Percentiles rank a stretch among this genome's conserved stretches.
Conservation (phyloP, 1,140 invertebrate species). For the Solen grandis region DNA sequence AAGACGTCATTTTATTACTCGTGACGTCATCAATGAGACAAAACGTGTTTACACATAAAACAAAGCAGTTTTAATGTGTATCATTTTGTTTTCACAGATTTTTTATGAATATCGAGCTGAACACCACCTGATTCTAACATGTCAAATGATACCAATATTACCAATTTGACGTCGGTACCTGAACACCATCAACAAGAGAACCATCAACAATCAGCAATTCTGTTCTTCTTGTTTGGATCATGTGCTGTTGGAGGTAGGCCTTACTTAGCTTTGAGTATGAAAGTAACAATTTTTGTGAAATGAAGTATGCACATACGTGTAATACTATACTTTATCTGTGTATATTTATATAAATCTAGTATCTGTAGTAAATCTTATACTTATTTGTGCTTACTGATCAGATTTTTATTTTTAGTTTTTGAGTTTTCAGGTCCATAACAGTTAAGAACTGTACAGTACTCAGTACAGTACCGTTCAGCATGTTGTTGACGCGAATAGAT, state of each 20-base stretch:
- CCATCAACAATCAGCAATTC: slow-evolving; percentile 56
- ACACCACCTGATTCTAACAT: too few species aligned
- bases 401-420: not conserved
- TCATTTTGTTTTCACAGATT: too few species aligned
- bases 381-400: too few species aligned
- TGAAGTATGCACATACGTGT: not conserved
- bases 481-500: too few species aligned
- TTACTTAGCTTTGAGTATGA: slow-evolving; percentile 1
- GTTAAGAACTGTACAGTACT: not conserved
- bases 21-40: too few species aligned
- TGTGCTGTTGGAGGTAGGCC: slow-evolving; percentile 66
- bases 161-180: not conserved
- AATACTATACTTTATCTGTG: not conserved
- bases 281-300: not conserved
- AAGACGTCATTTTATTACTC: too few species aligned
- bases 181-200: slow-evolving; percentile 4
- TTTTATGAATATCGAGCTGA: too few species aligned
- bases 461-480: too few species aligned
- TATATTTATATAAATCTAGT: not conserved
- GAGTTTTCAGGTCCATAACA: not conserved
- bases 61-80: too few species aligned
- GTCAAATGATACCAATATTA: slow-evolving; percentile 11
- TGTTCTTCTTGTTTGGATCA: slow-evolving; percentile 67
- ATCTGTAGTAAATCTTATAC: not conserved
- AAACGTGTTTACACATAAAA: too few species aligned